Evolutionary conservation across 2,113 vertebrate genomes (phyloP), one percentile per base, ranked within the genome.

Genomic region (Cebus imitator): DNA sequence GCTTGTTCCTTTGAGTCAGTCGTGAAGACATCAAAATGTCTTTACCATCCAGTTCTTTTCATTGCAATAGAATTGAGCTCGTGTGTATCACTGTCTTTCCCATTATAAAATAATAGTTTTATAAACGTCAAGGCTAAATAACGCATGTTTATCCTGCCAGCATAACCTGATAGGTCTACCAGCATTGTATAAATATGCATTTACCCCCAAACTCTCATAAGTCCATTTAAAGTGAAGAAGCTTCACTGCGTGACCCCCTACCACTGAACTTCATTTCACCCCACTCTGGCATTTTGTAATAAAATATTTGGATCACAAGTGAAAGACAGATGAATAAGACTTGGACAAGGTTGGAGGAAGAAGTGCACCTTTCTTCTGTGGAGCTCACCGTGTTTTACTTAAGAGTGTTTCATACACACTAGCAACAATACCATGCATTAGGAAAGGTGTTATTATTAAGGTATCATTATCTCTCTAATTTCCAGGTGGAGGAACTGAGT

Each of bases 391-490:
- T 18, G 32, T 89, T 85, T 52, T 57, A 52, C n/a, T 3, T 30
- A 48, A 88, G 50, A 92, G 2, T 3, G 27, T 73, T 73, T 93
- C 61, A 85, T 21, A 32, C 21, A 81, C 27, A 40, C 52, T 7
- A 75, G 35, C 7, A 86, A 1, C 8, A 70, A 1, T 9, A 70
- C 66, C 66, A 7, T 21, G 73, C 30, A 37, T 61, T 21, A 40
- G 89, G 66, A 91, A 91, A 89, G 86, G 70, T 80, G 45, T 89
- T 83, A 84, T 78, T 82, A 93, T 10, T 57, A 43, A 86, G 86
- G 82, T 81, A 45, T 97, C 80, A 73, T 95, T 81, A 95, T 68
- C 91, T 83, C 79, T 79, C 61, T 91, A 52, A 95, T 91, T 96
- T 94, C 52, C 90, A 95, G 92, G 72, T 87, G 48, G 81, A 95